phyloP scores from a whole-genome alignment of 2,113 vertebrate species.

The Scomber japonicus region DNA sequence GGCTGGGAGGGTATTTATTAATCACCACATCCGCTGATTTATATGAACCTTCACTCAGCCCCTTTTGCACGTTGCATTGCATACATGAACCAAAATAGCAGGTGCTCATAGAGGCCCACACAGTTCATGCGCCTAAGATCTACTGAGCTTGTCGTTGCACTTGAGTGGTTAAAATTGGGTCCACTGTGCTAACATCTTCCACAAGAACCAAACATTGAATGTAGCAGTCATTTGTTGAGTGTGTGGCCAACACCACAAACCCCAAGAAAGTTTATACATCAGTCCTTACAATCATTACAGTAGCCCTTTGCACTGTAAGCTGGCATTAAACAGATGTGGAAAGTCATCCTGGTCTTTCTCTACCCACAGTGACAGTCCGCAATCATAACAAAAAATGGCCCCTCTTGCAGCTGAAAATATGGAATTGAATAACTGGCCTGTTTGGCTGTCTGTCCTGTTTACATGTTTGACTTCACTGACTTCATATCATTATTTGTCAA shows the following conservation, averaged over 20 bases:
- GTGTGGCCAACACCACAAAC: neutral
- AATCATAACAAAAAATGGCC: neutral
- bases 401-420: neutral
- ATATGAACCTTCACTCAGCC: too few species aligned
- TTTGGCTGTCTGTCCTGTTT: neutral
- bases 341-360: neutral
- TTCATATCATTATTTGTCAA: neutral
- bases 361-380: too few species aligned
- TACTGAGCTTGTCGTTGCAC: too few species aligned
- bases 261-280: neutral
- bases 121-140: too few species aligned
- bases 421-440: neutral
- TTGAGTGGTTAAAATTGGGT: too few species aligned
- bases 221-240: neutral
- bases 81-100: too few species aligned
- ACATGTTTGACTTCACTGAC: neutral
- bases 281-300: neutral
- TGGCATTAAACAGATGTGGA: too few species aligned
- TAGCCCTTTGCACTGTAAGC: neutral
- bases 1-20: too few species aligned
- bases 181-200: neutral
- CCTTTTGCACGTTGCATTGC: too few species aligned
- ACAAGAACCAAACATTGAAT: slow-evolving; percentile 5
- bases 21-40: too few species aligned
- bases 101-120: too few species aligned